Evolutionary conservation across 1,140 invertebrate species (phyloP).

Genomic region (Lepidotrigona ventralis): DNA sequence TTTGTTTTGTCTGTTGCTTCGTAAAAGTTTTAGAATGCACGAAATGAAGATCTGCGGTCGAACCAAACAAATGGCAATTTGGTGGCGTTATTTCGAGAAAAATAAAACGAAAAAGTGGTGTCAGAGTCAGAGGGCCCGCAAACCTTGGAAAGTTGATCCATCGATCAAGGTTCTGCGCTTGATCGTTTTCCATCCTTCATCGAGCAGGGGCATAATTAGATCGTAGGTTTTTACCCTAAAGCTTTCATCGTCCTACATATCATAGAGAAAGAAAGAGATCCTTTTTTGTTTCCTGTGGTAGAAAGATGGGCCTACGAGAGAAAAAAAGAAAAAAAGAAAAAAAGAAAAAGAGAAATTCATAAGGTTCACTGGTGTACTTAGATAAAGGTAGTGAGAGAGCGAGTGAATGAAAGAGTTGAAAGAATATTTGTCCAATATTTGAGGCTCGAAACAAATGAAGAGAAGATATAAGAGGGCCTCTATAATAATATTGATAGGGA

Average conservation of each 20-base stretch:
- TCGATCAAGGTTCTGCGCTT: constrained; percentile 29
- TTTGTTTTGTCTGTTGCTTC: no score
- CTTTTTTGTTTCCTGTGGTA: constrained; percentile 16
- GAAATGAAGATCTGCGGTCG: no score
- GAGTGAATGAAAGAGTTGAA: constrained; percentile 27
- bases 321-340: no score
- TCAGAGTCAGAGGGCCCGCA: background rate
- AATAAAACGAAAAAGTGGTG: background rate
- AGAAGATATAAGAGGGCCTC: constrained; percentile 33
- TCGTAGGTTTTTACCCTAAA: constrained; percentile 61
- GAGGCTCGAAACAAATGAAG: constrained; percentile 9
- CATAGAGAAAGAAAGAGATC: constrained; percentile 57
- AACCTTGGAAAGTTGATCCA: background rate
- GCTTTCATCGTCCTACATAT: constrained; percentile 73
- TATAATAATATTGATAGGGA: constrained; percentile 52
- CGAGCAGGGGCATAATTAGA: constrained; percentile 56
- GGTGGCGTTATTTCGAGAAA: background rate
- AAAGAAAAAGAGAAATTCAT: constrained; percentile 20
- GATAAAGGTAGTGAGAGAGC: constrained; percentile 21
- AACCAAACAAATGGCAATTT: no score
- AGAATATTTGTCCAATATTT: constrained; percentile 26
- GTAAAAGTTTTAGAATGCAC: no score
- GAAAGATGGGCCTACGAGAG: constrained; percentile 57
- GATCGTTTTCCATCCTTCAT: constrained; percentile 55
- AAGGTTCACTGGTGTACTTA: constrained; percentile 8